These are phyloP conservation scores for Calidris pygmaea DNA, from an alignment of 2,113 vertebrate genomes.

Conservation along the genomic window DNA sequence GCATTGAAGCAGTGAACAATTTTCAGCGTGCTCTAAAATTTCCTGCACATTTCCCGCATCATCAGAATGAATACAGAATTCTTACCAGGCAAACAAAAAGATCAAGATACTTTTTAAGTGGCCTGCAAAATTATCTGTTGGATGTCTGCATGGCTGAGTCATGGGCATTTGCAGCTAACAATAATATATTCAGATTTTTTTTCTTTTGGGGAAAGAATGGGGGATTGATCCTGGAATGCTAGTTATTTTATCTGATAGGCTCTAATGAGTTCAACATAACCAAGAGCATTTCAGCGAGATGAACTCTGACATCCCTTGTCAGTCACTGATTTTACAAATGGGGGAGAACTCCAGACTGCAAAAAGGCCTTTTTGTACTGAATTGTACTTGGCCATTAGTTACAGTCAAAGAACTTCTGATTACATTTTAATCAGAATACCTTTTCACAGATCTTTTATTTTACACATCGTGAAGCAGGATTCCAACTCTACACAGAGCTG, in stretches of 20 bases:
- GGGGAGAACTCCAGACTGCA: constrained; percentile 73
- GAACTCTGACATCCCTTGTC: constrained; percentile 80
- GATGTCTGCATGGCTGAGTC: constrained; percentile 64
- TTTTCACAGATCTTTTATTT: constrained; percentile 73
- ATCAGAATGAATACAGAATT: constrained; percentile 44
- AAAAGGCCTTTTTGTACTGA: constrained; percentile 76
- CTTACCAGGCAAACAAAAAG: constrained; percentile 58
- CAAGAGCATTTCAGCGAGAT: constrained; percentile 74
- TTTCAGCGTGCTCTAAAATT: background rate
- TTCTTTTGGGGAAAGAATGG: constrained; percentile 62
- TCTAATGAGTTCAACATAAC: constrained; percentile 77
- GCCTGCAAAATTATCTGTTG: constrained; percentile 42
- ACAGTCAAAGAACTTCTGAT: constrained; percentile 77
- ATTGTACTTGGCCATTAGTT: constrained; percentile 73
- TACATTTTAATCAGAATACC: constrained; percentile 76
- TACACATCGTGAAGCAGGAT: background rate
- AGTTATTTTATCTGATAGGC: constrained; percentile 81
- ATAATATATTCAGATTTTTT: constrained; percentile 69
- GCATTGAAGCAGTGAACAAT: background rate
- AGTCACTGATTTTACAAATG: constrained; percentile 75
- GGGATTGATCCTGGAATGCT: constrained; percentile 76
- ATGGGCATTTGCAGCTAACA: constrained; percentile 42
- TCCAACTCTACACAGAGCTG: background rate
- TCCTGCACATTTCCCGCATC: constrained; percentile 27
- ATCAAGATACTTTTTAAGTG: constrained; percentile 67